These are phyloP conservation scores for Rhorus exstirpatorius DNA, from an alignment of 2,888 invertebrate genomes.

Conservation along the genomic window DNA sequence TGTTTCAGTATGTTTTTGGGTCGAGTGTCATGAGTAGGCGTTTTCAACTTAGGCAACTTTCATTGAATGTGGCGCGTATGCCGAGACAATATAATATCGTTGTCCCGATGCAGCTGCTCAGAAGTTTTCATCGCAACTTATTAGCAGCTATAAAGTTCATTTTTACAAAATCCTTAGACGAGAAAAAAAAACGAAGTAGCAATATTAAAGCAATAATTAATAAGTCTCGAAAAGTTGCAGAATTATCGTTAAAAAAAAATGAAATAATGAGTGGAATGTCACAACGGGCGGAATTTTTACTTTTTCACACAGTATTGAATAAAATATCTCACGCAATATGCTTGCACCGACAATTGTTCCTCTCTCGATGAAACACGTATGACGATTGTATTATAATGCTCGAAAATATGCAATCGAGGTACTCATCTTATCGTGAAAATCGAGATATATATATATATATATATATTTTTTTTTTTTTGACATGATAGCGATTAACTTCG, in stretches of 20 bases:
- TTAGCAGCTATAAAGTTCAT: not conserved
- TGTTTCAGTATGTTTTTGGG: not conserved
- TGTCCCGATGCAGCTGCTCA: no score
- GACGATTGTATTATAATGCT: not conserved
- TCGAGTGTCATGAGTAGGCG: not conserved
- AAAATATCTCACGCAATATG: not conserved
- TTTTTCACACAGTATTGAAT: not conserved
- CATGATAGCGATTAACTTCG: slow-evolving; percentile 27
- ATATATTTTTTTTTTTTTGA: slow-evolving; percentile 25
- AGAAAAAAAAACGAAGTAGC: not conserved
- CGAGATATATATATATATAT: not conserved
- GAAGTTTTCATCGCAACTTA: slow-evolving; percentile 14
- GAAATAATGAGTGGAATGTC: not conserved
- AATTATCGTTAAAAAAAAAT: not conserved
- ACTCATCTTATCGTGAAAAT: slow-evolving; percentile 51
- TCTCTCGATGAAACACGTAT: not conserved
- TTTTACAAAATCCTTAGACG: not conserved
- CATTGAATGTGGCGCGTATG: not conserved
- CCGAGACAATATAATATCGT: no score
- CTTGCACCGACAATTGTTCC: slow-evolving; percentile 35
- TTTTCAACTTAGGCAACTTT: not conserved
- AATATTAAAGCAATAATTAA: not conserved
- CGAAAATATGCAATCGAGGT: slow-evolving; percentile 13
- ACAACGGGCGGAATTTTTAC: not conserved
- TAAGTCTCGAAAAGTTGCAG: not conserved